A percentile compares a stretch with the other conserved stretches of the same genome.
Conservation (phyloP, 2,797 vertebrate genomes). For the Pitangus sulphuratus region DNA sequence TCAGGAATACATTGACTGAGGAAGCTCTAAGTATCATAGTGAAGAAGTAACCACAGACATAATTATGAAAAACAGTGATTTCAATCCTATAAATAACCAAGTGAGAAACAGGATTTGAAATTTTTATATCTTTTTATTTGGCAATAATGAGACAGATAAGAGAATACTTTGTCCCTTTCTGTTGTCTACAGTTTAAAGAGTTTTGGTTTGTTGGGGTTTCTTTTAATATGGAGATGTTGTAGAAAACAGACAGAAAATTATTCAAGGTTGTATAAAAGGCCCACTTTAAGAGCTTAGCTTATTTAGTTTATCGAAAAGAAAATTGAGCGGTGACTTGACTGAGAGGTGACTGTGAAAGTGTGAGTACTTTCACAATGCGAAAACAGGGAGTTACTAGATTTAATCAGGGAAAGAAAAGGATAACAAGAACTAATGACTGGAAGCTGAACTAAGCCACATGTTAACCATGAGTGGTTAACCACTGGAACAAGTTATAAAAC, state of each 20-base stretch:
- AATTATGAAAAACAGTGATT: not conserved
- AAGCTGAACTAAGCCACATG: constrained; percentile 51
- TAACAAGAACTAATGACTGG: constrained; percentile 27
- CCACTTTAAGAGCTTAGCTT: not conserved
- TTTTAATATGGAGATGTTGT: not conserved
- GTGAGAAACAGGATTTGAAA: not conserved
- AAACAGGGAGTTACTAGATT: constrained; percentile 23
- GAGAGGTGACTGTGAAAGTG: not conserved
- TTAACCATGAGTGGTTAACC: constrained; percentile 57
- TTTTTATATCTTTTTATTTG: not conserved
- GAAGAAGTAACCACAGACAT: not conserved
- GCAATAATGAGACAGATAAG: not conserved
- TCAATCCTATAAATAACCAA: not conserved
- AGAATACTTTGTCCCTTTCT: not conserved
- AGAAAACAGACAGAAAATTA: not conserved
- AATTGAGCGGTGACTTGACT: not conserved
- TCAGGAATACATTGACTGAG: not conserved
- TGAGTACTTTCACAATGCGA: not conserved
- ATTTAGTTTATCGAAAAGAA: not conserved
- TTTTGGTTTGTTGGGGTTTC: not conserved
- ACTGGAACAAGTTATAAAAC: constrained; percentile 56
- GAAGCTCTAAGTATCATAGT: not conserved
- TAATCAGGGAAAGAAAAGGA: constrained; percentile 28
- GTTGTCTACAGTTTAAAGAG: not conserved
- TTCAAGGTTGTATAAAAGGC: not conserved